A percentile compares a stretch with the other conserved stretches of the same genome.
phyloP scores from a whole-genome alignment of 1,140 invertebrate species.

The Vanessa tameamea region DNA sequence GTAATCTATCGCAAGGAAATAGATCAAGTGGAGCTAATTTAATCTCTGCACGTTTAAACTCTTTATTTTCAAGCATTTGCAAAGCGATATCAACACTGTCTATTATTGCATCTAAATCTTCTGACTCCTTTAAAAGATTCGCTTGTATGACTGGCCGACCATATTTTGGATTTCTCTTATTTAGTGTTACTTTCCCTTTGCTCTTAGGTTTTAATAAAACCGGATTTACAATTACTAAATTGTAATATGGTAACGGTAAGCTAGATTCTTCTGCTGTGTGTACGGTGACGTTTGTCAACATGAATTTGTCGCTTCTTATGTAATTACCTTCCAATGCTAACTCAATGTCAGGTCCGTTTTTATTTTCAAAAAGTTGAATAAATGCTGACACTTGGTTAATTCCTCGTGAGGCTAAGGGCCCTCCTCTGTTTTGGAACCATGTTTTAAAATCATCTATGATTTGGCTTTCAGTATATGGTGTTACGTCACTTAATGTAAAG shows the following conservation, averaged over 20 bases:
- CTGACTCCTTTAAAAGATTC: slow-evolving; percentile 91
- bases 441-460: slow-evolving; percentile 75
- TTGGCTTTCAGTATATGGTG: slow-evolving; percentile 55
- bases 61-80: slow-evolving; percentile 70
- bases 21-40: slow-evolving; percentile 72
- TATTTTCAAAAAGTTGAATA: slow-evolving; percentile 70
- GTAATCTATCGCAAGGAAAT: slow-evolving; percentile 72
- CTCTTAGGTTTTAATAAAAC: slow-evolving; percentile 91
- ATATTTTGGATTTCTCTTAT: slow-evolving; percentile 89
- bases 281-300: slow-evolving; percentile 71
- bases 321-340: slow-evolving; percentile 71
- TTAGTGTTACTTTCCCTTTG: slow-evolving; percentile 88
- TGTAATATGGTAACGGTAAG: slow-evolving; percentile 70
- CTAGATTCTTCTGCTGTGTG: slow-evolving; percentile 66
- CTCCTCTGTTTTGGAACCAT: slow-evolving; percentile 70
- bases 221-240: slow-evolving; percentile 84
- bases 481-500: slow-evolving; percentile 56
- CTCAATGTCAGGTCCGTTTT: slow-evolving; percentile 72
- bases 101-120: slow-evolving; percentile 89
- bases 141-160: slow-evolving; percentile 95
- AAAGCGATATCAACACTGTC: slow-evolving; percentile 90
- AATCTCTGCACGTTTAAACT: slow-evolving; percentile 69
- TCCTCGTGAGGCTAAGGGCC: slow-evolving; percentile 68
- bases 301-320: slow-evolving; percentile 73
- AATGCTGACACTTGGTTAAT: slow-evolving; percentile 72